Percentiles rank a stretch among this genome's conserved stretches.
Evolutionary conservation across 2,113 vertebrate genomes (phyloP).

Genomic region (Brienomyrus brachyistius): DNA sequence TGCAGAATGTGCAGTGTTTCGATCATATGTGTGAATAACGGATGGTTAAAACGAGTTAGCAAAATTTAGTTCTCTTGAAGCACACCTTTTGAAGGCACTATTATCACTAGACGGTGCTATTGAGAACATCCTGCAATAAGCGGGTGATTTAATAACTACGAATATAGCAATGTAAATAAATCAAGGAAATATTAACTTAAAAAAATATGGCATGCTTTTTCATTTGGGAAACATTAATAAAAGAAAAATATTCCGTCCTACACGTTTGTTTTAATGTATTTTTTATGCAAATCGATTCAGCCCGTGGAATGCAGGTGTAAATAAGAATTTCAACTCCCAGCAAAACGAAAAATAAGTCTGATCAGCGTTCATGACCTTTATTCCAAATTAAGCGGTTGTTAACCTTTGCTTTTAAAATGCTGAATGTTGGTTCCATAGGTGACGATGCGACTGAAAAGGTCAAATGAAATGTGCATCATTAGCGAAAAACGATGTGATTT

Average conservation of each 20-base stretch:
- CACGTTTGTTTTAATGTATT: not conserved
- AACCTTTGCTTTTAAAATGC: constrained; percentile 11
- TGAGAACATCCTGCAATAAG: not conserved
- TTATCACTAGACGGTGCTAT: not conserved
- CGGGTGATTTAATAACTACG: not conserved
- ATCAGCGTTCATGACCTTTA: not conserved
- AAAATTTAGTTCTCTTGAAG: not conserved
- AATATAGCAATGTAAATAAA: not conserved
- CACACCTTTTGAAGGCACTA: not conserved
- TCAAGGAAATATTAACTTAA: not conserved
- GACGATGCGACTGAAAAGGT: not conserved
- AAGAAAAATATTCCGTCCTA: not conserved
- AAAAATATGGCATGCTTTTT: not conserved
- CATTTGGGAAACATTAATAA: not conserved
- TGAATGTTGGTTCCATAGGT: not conserved
- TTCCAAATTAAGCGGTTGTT: not conserved
- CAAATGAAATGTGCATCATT: not conserved
- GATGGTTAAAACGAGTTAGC: not conserved
- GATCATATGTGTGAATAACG: not conserved
- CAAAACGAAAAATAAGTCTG: not conserved
- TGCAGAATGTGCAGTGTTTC: not conserved
- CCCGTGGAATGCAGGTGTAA: not conserved
- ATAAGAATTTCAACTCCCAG: not conserved
- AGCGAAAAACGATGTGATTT: not conserved
- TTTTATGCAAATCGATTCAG: not conserved